These are phyloP conservation scores for Apodemus sylvaticus DNA, from an alignment of 2,113 vertebrate species.

Conservation along the genomic window DNA sequence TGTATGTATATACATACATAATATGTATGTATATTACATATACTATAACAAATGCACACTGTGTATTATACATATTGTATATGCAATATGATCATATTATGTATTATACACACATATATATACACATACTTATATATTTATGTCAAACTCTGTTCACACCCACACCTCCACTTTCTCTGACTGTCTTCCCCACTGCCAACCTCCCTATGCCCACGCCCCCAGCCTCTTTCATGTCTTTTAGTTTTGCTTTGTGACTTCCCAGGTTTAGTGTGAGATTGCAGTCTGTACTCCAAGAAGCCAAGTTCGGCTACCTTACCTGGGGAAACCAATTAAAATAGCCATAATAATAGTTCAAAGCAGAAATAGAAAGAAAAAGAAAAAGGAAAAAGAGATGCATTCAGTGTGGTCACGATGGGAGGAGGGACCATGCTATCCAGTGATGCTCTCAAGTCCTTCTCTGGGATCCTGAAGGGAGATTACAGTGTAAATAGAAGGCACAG, in stretches of 20 bases:
- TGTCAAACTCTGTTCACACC: not conserved
- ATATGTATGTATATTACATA: not conserved
- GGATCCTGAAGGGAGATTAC: not conserved
- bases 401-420: not conserved
- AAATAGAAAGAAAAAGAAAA: too few species aligned
- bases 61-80: not conserved
- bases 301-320: not conserved
- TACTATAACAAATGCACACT: not conserved
- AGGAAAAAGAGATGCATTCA: not conserved
- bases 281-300: not conserved
- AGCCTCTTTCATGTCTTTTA: not conserved
- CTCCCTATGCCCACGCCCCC: not conserved
- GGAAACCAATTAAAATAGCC: not conserved
- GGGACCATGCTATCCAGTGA: not conserved
- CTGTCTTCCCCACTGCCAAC: not conserved
- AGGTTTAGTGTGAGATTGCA: not conserved
- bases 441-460: not conserved
- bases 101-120: not conserved
- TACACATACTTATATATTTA: too few species aligned
- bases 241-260: not conserved
- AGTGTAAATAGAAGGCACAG: not conserved
- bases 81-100: not conserved
- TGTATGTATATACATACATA: not conserved
- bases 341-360: not conserved
- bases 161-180: not conserved